Evolutionary conservation across 1,140 invertebrate species (phyloP), one percentile per base, ranked within the genome.

Genomic region (Chionoecetes opilio): DNA sequence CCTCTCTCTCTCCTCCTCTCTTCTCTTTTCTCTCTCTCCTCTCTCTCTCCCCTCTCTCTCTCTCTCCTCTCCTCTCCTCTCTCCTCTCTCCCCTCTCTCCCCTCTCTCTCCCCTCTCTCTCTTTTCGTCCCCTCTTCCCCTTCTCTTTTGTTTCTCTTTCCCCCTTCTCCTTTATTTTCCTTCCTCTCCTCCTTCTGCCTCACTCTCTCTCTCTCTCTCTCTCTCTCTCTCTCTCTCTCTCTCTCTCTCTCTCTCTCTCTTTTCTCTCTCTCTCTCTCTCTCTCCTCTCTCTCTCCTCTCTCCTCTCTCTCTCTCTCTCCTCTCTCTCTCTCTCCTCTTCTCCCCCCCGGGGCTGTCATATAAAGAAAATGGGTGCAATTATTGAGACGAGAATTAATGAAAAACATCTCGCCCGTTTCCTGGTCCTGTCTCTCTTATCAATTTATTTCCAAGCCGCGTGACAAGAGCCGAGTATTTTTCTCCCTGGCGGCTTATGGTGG

Each of bases 361-460:
- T 91, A 91, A 91, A 91, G 89, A 91, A 91, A 91, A 91, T 91
- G 63, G 89, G 31, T 34, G 53, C 89, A 91, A 91, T 91, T 91
- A 91, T 91, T 91, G 89, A 91, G 89, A 91, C 89, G 89, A 75
- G 46, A 34, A 91, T 91, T 91, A 91, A 91, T 91, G 89, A 91
- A 75, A 91, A 91, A 91, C 89, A 21, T 91, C 89, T 91, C 46
- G 29, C 89, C 89, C 46, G 89, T 91, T n/a, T 75, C 89, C 89
- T 91, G 89, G 46, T 21, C 46, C 38, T 75, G 89, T 91, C 89
- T 91, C 89, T 75, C 53, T 34, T 75, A 91, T 91, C 89, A 91
- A 91, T 91, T 91, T 91, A 75, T 91, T 91, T 91, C 46, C 89
- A 75, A 75, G 21, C 63, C 21, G 46, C 32, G 89, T 34, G 89